phyloP scores from a whole-genome alignment of 2,797 vertebrate genomes.

The Danio jaintianensis region DNA sequence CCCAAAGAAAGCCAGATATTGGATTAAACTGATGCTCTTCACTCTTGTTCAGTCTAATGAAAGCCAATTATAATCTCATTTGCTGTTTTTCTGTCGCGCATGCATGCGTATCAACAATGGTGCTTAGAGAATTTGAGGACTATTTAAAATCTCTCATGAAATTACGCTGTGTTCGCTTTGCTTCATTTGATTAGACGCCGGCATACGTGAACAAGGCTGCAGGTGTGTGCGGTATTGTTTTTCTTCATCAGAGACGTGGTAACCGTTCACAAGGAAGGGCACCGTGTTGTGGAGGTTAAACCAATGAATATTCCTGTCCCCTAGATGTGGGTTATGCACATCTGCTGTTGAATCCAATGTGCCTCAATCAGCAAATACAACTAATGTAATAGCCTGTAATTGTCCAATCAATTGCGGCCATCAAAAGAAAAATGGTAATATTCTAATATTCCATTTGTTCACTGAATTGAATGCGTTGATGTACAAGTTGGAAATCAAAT shows the following conservation, averaged over 20 bases:
- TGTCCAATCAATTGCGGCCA: constrained; percentile 24
- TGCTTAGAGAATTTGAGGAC: constrained; percentile 12
- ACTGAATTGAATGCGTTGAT: constrained; percentile 9
- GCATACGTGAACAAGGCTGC: constrained; percentile 6
- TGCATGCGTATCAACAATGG: not conserved
- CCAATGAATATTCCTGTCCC: not conserved
- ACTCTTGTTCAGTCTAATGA: constrained; percentile 36
- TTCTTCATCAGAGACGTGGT: constrained; percentile 2
- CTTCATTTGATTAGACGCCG: constrained; percentile 15
- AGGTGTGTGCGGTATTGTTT: constrained; percentile 24
- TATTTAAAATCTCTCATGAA: constrained; percentile 1
- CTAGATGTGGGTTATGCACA: constrained; percentile 7
- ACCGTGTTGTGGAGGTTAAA: constrained; percentile 8
- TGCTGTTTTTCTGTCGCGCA: constrained; percentile 15
- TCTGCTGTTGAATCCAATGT: not conserved
- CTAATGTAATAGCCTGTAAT: constrained; percentile 21
- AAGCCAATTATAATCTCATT: constrained; percentile 30
- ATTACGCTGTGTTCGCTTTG: constrained; percentile 15
- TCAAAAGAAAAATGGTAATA: constrained; percentile 25
- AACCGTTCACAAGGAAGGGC: not conserved
- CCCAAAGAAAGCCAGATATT: constrained; percentile 33
- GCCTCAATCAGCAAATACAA: constrained; percentile 1
- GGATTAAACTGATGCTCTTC: constrained; percentile 30
- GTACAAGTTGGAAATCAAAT: constrained; percentile 34
- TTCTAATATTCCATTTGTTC: constrained; percentile 16